Base-by-base conservation (phyloP, 2,888 invertebrate genomes). In the Hemistola chrysoprasaria region DNA sequence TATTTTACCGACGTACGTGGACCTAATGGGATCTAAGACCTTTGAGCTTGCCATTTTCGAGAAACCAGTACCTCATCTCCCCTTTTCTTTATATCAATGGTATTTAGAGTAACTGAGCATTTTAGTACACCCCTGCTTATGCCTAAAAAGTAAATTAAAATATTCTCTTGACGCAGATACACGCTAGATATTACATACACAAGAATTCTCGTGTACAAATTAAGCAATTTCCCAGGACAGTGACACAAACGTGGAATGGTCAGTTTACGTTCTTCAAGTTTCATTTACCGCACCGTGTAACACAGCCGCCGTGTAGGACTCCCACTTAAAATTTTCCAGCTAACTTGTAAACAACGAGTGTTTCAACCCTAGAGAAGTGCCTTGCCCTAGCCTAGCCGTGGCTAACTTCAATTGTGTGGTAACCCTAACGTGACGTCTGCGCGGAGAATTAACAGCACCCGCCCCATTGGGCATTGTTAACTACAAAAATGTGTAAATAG, bases 391-490 rank as follows among this genome's bases (percentile, higher is more conserved):
- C 22, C 25, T n/a, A 9, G 8, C 8, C 36, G 32, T 23, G 32
- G 36, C 36, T 36, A 37, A 47, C 44, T 48, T 40, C 40, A 53
- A 59, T 49, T 46, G 64, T 65, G 61, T 71, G 75, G 75, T 65
- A 61, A 61, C 71, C 68, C 69, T 65, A 43, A 63, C 53, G 65
- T 64, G 66, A 75, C 71, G 65, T 61, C 71, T 72, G 74, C 74
- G 74, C 71, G 74, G 78, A 74, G 76, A 81, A 82, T 82, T 82
- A 79, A 74, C 78, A 77, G 60, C 65, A 53, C 67, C 64, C 69
- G 67, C 53, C 66, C 59, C 62, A 21, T 25, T 33, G 25, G 38
- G 31, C 21, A 42, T 5, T 26, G 11, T 3, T 3, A 29, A 22
- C 27, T 32, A 32, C 23, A 26, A 38, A 37, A 43, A 28, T 36